Evolutionary conservation across 2,113 vertebrate genomes (phyloP).

Genomic region (Donacobius atricapilla): DNA sequence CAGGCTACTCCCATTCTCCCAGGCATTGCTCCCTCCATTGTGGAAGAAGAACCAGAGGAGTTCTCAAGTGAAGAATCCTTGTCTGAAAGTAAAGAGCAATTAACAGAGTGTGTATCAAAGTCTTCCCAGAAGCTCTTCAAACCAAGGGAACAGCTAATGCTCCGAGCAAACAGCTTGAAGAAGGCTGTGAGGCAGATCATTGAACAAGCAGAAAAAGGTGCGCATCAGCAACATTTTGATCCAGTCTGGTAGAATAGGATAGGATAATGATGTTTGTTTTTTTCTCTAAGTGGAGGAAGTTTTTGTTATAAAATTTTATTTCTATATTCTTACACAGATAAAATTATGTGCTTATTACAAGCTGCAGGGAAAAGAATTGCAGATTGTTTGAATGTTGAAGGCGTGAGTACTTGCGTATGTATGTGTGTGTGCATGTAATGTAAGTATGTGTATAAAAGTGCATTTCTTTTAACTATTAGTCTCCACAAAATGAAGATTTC

Average conservation of each 20-base stretch:
- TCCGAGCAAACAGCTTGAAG: conserved; percentile 95
- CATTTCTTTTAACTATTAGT: neutral
- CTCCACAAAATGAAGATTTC: neutral
- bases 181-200: conserved; percentile 96
- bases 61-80: conserved; percentile 89
- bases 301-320: neutral
- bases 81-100: conserved; percentile 85
- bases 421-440: neutral
- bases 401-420: neutral
- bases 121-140: conserved; percentile 79
- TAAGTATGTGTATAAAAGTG: neutral
- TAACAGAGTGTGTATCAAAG: conserved; percentile 79
- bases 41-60: conserved; percentile 87
- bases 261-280: neutral
- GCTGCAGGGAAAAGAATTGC: neutral
- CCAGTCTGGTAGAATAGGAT: neutral
- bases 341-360: neutral
- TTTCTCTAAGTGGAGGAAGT: neutral
- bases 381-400: neutral
- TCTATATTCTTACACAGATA: neutral
- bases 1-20: conserved; percentile 70
- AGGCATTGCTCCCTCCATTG: conserved; percentile 76
- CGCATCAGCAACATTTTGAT: neutral
- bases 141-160: conserved; percentile 88
- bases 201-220: conserved; percentile 94